Base-by-base conservation (phyloP, 2,888 invertebrate species). In the Archips xylosteana region DNA sequence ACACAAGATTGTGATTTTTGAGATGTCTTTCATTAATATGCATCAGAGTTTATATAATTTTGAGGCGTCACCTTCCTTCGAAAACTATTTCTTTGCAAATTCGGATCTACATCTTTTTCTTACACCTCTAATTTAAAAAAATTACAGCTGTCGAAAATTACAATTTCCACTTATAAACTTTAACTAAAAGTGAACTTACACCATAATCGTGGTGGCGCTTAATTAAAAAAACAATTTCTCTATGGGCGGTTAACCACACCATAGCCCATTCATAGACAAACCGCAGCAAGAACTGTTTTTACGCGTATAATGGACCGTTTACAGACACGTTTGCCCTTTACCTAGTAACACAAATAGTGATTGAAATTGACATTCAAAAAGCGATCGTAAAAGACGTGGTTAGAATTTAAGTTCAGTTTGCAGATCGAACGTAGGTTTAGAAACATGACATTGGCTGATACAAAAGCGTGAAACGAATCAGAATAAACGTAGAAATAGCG, bases 271-370 rank as follows among this genome's bases (percentile, higher is more conserved):
- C 80, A 80, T 83, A 80, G 81, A 81, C 78, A 77, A 74, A 83
- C 84, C 83, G 76, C 84, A 77, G 77, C 75, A 71, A 78, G 77
- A 79, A 75, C 70, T 76, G 78, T 81, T 83, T 83, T 84, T 82
- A 77, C 82, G 78, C 80, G 83, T 79, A 81, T 82, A 82, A 84
- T 83, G 77, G 79, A 81, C 73, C 77, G 78, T 80, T 83, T 81
- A 79, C 78, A 69, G 76, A 74, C 79, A 81, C 85, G 86, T 87
- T 86, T 89, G 92, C 92, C 93, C 92, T 92, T 92, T 92, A 92
- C 93, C 93, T 79, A 92, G 87, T 92, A 86, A 92, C 92, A 92
- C 86, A 85, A 87, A 92, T 92, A 87, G 78, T 76, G 79, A 78
- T 64, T 36, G 34, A 3, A 54, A 54, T 65, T 65, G 74, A 67